Percentiles rank a stretch among this genome's conserved stretches.
Evolutionary conservation across 1,140 invertebrate genomes (phyloP).

Genomic region (Halyomorpha halys): DNA sequence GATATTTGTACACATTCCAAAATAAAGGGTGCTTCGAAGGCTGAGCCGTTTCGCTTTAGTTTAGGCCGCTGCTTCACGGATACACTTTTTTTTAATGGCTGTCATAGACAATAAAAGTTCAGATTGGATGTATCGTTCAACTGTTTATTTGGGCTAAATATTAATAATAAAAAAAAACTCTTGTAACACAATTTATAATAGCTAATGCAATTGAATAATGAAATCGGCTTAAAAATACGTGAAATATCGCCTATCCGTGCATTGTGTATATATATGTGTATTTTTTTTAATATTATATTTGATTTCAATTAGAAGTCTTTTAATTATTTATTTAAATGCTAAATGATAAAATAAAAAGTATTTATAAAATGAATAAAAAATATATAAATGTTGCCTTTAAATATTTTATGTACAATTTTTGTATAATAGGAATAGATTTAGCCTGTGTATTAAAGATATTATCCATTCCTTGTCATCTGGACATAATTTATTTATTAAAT

Average conservation of each 20-base stretch:
- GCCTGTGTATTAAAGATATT: conserved; percentile 1
- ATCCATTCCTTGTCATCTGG: conserved; percentile 14
- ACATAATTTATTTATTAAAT: not conserved
- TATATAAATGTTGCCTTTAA: conserved; percentile 21
- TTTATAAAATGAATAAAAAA: conserved; percentile 12
- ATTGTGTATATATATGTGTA: conserved; percentile 15
- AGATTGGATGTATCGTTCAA: not conserved
- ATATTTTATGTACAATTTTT: conserved; percentile 27
- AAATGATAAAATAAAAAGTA: not conserved
- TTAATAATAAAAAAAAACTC: too few species aligned
- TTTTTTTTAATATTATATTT: not conserved
- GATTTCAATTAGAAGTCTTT: not conserved
- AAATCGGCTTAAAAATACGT: conserved; percentile 9
- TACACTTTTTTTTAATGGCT: conserved; percentile 11
- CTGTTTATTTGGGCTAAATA: too few species aligned
- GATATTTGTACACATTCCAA: too few species aligned
- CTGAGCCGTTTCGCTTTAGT: too few species aligned
- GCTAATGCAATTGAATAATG: too few species aligned
- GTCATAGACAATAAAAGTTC: conserved; percentile 20
- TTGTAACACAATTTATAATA: too few species aligned
- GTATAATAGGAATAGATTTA: conserved; percentile 24
- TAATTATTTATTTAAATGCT: conserved; percentile 16
- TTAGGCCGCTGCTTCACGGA: conserved; percentile 3
- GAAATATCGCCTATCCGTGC: conserved; percentile 6
- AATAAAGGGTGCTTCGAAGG: too few species aligned